Evolutionary conservation across 2,888 invertebrate genomes (phyloP).

Genomic region (Lapara coniferarum): DNA sequence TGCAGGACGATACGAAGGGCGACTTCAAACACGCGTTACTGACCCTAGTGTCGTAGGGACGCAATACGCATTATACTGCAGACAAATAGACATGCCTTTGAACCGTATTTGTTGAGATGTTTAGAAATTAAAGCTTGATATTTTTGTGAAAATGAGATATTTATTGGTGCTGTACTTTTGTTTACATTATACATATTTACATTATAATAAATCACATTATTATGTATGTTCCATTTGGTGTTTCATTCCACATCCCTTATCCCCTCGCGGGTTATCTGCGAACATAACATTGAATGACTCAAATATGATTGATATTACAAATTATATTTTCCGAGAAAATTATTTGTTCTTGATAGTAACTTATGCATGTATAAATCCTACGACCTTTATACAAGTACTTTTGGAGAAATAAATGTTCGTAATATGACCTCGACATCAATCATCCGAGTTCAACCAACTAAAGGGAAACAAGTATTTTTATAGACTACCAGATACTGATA

Average conservation of each 20-base stretch:
- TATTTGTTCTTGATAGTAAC: too few species aligned
- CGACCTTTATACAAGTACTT: too few species aligned
- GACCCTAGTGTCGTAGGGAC: conserved; percentile 75
- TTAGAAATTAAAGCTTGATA: conserved; percentile 75
- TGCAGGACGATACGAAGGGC: conserved; percentile 88
- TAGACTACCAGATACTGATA: conserved; percentile 5
- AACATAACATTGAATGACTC: conserved; percentile 36
- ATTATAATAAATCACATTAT: conserved; percentile 73
- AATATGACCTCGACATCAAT: background rate
- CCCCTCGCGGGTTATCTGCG: conserved; percentile 79
- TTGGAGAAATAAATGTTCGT: too few species aligned
- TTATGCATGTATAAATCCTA: too few species aligned
- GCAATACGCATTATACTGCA: conserved; percentile 58
- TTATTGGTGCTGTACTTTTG: conserved; percentile 83
- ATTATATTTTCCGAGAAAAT: background rate
- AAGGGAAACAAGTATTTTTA: conserved; percentile 6
- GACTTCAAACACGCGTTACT: conserved; percentile 88
- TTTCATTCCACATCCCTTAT: conserved; percentile 73
- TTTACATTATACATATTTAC: conserved; percentile 71
- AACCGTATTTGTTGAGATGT: conserved; percentile 71
- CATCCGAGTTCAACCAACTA: conserved; percentile 4
- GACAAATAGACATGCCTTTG: conserved; percentile 70
- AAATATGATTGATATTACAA: background rate
- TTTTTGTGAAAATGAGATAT: conserved; percentile 82
- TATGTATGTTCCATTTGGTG: conserved; percentile 66